phyloP scores from a whole-genome alignment of 2,797 vertebrate species.

The Pseudomugil tenellus region DNA sequence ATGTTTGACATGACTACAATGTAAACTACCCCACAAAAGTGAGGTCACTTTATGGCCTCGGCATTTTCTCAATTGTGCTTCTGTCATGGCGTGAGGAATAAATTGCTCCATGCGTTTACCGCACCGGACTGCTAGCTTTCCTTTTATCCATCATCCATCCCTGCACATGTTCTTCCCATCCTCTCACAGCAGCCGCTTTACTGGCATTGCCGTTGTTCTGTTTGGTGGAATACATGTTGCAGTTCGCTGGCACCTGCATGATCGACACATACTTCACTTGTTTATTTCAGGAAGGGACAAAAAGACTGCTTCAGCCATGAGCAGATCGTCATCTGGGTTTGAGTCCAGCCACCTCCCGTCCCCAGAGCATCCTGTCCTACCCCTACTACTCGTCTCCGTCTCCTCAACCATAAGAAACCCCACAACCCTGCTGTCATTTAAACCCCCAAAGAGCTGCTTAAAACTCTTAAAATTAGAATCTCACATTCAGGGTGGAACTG shows the following conservation, averaged over 20 bases:
- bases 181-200: conserved; percentile 11
- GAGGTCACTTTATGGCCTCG: conserved; percentile 31
- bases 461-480: conserved; percentile 45
- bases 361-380: conserved; percentile 76
- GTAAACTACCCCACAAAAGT: conserved; percentile 36
- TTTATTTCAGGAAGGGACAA: conserved; percentile 87
- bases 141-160: conserved; percentile 35
- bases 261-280: conserved; percentile 60
- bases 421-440: conserved; percentile 11
- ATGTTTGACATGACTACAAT: conserved; percentile 1
- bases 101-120: conserved; percentile 75
- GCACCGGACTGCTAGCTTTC: conserved; percentile 58
- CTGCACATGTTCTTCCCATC: conserved; percentile 2
- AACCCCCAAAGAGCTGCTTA: conserved; percentile 22
- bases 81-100: conserved; percentile 77
- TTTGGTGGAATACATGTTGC: conserved; percentile 7
- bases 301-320: conserved; percentile 79
- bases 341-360: conserved; percentile 82
- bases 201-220: conserved; percentile 19
- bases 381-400: conserved; percentile 59
- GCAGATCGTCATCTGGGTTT: conserved; percentile 84
- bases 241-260: conserved; percentile 36
- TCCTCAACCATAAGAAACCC: conserved; percentile 56
- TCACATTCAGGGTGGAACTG: conserved; percentile 40
- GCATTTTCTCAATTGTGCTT: conserved; percentile 63